These are phyloP conservation scores for Amiota communis DNA, from an alignment of 2,888 invertebrate genomes.

Conservation along the genomic window DNA sequence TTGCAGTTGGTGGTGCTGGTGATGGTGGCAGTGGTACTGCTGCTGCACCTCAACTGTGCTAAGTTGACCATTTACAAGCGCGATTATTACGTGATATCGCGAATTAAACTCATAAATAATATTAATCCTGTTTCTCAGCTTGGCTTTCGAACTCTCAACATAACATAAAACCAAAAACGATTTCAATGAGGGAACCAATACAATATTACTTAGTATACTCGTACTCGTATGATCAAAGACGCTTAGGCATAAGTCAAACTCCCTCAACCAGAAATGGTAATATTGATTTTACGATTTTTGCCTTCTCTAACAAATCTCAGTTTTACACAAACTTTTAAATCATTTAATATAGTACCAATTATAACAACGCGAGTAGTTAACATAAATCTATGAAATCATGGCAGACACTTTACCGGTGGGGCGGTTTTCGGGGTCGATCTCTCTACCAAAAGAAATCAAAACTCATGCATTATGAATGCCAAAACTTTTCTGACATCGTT, in stretches of 20 bases:
- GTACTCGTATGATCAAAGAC: background rate
- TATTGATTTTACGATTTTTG: conserved; percentile 61
- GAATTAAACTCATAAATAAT: conserved; percentile 63
- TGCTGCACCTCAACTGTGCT: conserved; percentile 14
- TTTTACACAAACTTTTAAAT: conserved; percentile 65
- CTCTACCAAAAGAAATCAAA: conserved; percentile 58
- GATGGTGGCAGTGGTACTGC: background rate
- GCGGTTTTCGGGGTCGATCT: background rate
- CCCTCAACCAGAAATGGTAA: conserved; percentile 40
- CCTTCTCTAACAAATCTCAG: conserved; percentile 33
- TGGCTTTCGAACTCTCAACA: background rate
- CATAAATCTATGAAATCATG: conserved; percentile 64
- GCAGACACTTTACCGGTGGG: conserved; percentile 13
- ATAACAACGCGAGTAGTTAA: conserved; percentile 71
- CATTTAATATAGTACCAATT: conserved; percentile 73
- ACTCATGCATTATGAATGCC: conserved; percentile 70
- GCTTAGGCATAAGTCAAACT: background rate
- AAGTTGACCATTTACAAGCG: conserved; percentile 65
- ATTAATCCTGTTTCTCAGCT: conserved; percentile 57
- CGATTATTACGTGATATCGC: conserved; percentile 66
- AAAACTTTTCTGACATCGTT: conserved; percentile 59
- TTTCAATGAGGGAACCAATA: too few relatives aligned
- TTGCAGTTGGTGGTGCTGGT: background rate
- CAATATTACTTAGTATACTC: background rate
- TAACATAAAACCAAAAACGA: conserved; percentile 1